Conservation (phyloP, 2,113 vertebrate species). For the Pelecanoides urinatrix region DNA sequence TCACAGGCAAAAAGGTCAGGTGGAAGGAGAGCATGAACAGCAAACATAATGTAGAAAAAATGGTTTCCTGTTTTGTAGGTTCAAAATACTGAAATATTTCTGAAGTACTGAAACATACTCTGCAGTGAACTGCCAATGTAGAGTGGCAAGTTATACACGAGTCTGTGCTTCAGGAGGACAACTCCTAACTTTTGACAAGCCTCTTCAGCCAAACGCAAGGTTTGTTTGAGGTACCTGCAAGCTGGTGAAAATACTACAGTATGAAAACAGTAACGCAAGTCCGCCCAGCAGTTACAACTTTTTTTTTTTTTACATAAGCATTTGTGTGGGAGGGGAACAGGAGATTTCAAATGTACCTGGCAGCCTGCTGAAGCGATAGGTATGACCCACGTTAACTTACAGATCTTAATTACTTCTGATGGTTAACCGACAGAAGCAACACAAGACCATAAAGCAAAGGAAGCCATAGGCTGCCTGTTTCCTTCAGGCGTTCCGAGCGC, state of each 20-base stretch:
- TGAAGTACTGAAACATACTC: neutral
- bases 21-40: neutral
- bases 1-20: neutral
- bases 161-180: neutral
- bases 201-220: neutral
- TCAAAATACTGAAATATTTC: neutral
- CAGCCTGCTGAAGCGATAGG: neutral
- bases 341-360: neutral
- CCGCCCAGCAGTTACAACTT: neutral
- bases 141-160: rapidly evolving
- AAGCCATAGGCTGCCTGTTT: neutral
- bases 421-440: neutral
- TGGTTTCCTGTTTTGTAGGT: neutral
- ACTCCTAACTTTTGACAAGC: neutral
- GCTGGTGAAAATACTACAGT: neutral
- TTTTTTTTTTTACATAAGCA: neutral
- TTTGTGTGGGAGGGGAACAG: conserved; percentile 6
- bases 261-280: neutral
- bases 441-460: neutral
- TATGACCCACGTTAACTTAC: neutral
- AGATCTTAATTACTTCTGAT: conserved; percentile 49
- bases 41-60: neutral
- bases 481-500: neutral
- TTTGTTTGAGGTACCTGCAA: neutral
- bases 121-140: too few species aligned